Evolutionary conservation across 2,797 vertebrate species (phyloP).

Genomic region (Lacerta bilineata): DNA sequence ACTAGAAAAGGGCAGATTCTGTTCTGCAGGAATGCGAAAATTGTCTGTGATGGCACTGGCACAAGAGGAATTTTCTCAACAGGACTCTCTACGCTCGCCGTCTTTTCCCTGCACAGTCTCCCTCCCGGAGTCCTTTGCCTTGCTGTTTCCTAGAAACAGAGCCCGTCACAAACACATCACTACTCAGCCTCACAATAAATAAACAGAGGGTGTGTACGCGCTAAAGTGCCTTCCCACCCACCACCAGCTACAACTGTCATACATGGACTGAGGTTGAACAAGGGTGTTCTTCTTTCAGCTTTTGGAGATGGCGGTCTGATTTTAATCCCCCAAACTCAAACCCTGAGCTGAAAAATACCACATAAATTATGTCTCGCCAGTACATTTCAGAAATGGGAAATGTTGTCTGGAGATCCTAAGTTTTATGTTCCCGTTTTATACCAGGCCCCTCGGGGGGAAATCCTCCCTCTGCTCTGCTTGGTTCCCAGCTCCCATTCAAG

Average conservation of each 20-base stretch:
- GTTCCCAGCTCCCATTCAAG: not conserved
- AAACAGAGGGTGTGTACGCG: not conserved
- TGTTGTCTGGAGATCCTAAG: not conserved
- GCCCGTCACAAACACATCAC: slow-evolving; percentile 10
- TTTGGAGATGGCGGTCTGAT: not conserved
- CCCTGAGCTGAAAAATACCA: not conserved
- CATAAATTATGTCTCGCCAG: not conserved
- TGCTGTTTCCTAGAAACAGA: slow-evolving; percentile 49
- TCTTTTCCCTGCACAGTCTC: slow-evolving; percentile 1
- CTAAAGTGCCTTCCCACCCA: not conserved
- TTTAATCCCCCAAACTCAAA: not conserved
- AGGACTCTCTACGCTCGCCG: not conserved
- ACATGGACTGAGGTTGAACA: not conserved
- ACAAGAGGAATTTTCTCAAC: not conserved
- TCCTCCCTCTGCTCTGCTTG: not conserved
- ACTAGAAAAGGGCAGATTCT: not conserved
- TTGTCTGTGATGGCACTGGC: not conserved
- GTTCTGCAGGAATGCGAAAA: slow-evolving; percentile 18
- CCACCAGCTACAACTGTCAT: not conserved
- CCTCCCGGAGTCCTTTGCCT: slow-evolving; percentile 1
- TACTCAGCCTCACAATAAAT: slow-evolving; percentile 9
- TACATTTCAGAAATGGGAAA: not conserved
- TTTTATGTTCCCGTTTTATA: slow-evolving; percentile 17
- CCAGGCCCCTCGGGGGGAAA: not conserved
- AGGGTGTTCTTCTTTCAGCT: not conserved